A percentile compares a stretch with the other conserved stretches of the same genome.
These are phyloP conservation scores for Cydia amplana DNA, from an alignment of 1,140 invertebrate genomes.

Conservation along the genomic window DNA sequence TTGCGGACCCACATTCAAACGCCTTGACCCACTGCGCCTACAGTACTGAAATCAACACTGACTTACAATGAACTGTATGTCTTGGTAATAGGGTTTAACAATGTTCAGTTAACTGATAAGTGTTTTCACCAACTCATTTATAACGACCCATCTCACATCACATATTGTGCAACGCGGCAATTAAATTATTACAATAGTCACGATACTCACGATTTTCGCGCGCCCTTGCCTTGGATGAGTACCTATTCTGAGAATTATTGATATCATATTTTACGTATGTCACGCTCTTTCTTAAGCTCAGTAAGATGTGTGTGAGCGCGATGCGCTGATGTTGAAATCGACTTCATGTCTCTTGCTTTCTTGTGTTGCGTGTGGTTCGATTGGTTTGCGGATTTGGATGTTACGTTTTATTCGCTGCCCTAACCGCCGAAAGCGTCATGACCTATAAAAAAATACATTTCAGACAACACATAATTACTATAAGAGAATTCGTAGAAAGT, in stretches of 20 bases:
- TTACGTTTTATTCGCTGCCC: too few relatives aligned
- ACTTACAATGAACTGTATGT: too few relatives aligned
- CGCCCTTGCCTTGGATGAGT: not conserved
- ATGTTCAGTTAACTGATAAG: not conserved
- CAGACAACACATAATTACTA: too few relatives aligned
- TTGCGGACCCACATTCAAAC: not conserved
- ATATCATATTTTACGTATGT: conserved; percentile 4
- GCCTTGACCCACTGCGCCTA: conserved; percentile 25
- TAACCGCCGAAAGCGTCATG: too few relatives aligned
- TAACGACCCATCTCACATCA: conserved; percentile 17
- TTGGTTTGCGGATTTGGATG: too few relatives aligned
- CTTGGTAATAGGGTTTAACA: too few relatives aligned
- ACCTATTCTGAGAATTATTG: conserved; percentile 3
- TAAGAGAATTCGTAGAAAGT: too few relatives aligned
- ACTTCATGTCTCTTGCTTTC: too few relatives aligned
- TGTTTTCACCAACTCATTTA: conserved; percentile 13
- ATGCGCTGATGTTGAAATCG: not conserved
- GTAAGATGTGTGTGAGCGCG: not conserved
- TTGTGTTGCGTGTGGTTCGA: too few relatives aligned
- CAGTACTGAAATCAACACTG: not conserved
- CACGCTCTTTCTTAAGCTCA: not conserved
- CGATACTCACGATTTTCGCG: conserved; percentile 20
- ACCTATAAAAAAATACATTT: too few relatives aligned
- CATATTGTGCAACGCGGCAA: conserved; percentile 26
- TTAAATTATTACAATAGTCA: conserved; percentile 25